Conservation (phyloP, 92 coral and sea anemone genomes). For the Porites lobata region DNA sequence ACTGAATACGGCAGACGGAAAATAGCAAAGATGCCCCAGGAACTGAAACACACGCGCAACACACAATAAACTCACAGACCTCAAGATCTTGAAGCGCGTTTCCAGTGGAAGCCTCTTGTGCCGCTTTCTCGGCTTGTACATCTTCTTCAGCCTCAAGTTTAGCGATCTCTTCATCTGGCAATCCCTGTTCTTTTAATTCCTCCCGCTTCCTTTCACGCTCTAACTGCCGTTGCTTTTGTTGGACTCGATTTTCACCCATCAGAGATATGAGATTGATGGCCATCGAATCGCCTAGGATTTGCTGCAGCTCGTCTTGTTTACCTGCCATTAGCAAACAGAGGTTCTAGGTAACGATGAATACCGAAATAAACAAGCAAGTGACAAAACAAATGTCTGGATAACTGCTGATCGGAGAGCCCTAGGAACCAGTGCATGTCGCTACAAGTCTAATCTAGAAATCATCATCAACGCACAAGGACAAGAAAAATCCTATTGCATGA, state of each 20-base stretch:
- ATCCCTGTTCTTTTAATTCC: constrained; percentile 82
- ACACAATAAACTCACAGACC: constrained; percentile 48
- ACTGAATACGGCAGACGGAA: too few relatives aligned
- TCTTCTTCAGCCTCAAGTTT: constrained; percentile 93
- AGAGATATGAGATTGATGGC: constrained; percentile 78
- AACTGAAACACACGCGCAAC: not conserved
- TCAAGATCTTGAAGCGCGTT: constrained; percentile 86
- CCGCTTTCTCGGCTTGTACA: constrained; percentile 77
- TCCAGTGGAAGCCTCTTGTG: constrained; percentile 80
- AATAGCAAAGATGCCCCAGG: not conserved
- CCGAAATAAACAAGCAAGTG: too few relatives aligned
- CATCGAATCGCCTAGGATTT: constrained; percentile 83
- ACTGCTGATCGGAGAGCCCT: too few relatives aligned
- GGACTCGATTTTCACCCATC: constrained; percentile 89
- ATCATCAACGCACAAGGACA: too few relatives aligned
- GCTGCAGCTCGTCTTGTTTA: constrained; percentile 89
- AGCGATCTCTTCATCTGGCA: constrained; percentile 83
- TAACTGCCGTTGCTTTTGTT: constrained; percentile 79
- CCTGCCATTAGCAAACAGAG: constrained; percentile 50
- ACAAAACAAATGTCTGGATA: too few relatives aligned
- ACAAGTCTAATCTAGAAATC: too few relatives aligned
- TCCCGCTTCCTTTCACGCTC: constrained; percentile 87
- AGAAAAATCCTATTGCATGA: too few relatives aligned
- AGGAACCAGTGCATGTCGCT: too few relatives aligned
- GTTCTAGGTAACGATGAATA: too few relatives aligned